A percentile compares a stretch with the other conserved stretches of the same genome.
Evolutionary conservation across 2,888 invertebrate species (phyloP).

Genomic region (Zelleria hepariella): DNA sequence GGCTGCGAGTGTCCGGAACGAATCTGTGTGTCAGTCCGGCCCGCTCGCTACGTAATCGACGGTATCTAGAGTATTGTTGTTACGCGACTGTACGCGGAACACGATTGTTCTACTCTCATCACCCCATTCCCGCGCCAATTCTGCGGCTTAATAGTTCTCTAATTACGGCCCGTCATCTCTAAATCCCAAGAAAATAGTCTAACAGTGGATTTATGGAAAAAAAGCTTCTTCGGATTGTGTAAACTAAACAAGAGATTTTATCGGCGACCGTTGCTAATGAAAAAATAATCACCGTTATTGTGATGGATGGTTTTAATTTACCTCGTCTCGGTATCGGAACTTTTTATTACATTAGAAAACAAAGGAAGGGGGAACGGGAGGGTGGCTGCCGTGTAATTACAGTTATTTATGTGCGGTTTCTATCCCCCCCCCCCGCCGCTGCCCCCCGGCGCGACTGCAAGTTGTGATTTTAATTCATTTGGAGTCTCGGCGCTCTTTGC

Average conservation of each 20-base stretch:
- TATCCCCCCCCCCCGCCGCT: constrained; percentile 22
- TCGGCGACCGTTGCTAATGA: background rate
- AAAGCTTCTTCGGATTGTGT: background rate
- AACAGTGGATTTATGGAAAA: background rate
- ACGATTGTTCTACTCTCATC: constrained; percentile 10
- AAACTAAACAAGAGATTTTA: background rate
- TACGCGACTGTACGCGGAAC: background rate
- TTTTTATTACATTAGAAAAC: constrained; percentile 34
- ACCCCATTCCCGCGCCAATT: constrained; percentile 19
- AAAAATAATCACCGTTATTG: background rate
- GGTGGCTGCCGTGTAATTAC: constrained; percentile 43
- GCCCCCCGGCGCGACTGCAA: constrained; percentile 50
- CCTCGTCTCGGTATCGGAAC: constrained; percentile 15
- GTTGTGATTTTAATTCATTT: constrained; percentile 67
- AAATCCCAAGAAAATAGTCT: background rate
- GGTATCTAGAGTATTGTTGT: background rate
- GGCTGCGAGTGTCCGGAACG: background rate
- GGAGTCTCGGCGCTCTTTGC: constrained; percentile 53
- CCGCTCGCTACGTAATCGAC: background rate
- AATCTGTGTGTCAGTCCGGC: background rate
- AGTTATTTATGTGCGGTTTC: constrained; percentile 65
- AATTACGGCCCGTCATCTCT: background rate
- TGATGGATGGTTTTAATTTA: constrained; percentile 22
- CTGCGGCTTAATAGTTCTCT: constrained; percentile 1
- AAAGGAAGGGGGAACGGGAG: constrained; percentile 30